Percentiles rank a stretch among this genome's conserved stretches.
These are phyloP conservation scores for Amphipoea lucens DNA, from an alignment of 2,888 invertebrate species.

Conservation along the genomic window DNA sequence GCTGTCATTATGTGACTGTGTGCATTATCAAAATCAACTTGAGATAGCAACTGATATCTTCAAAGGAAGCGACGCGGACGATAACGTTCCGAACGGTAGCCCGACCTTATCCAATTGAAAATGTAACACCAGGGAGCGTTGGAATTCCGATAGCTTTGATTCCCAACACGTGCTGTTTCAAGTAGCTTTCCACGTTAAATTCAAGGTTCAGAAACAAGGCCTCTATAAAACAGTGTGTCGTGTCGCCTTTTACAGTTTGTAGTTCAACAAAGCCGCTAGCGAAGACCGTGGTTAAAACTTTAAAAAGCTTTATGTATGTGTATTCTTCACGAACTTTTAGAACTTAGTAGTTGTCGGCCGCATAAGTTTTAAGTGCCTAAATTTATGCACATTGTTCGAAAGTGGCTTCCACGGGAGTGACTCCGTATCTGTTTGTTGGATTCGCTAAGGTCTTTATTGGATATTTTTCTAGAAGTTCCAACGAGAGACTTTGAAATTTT, in stretches of 20 bases:
- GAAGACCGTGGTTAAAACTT: constrained; percentile 58
- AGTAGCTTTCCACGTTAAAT: constrained; percentile 28
- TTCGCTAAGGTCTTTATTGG: constrained; percentile 40
- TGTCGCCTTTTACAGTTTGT: constrained; percentile 36
- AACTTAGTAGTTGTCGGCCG: constrained; percentile 51
- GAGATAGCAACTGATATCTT: constrained; percentile 24
- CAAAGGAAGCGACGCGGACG: not conserved
- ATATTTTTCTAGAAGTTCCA: constrained; percentile 39
- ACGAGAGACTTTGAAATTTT: constrained; percentile 29
- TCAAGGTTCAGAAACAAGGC: constrained; percentile 33
- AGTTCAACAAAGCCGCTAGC: constrained; percentile 42
- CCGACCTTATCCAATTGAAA: constrained; percentile 33
- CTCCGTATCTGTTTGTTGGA: constrained; percentile 53
- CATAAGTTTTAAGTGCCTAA: constrained; percentile 67
- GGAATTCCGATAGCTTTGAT: constrained; percentile 38
- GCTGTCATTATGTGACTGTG: not conserved
- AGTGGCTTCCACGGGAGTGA: constrained; percentile 56
- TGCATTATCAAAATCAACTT: constrained; percentile 8
- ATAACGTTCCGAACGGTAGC: constrained; percentile 8
- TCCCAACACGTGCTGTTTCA: constrained; percentile 36
- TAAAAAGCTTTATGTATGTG: constrained; percentile 66
- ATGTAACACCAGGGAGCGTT: constrained; percentile 3
- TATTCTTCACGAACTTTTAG: constrained; percentile 60
- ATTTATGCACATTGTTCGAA: constrained; percentile 71
- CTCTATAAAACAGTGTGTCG: constrained; percentile 23